Conservation (phyloP, 2,113 vertebrate species). For the Plecotus auritus region DNA sequence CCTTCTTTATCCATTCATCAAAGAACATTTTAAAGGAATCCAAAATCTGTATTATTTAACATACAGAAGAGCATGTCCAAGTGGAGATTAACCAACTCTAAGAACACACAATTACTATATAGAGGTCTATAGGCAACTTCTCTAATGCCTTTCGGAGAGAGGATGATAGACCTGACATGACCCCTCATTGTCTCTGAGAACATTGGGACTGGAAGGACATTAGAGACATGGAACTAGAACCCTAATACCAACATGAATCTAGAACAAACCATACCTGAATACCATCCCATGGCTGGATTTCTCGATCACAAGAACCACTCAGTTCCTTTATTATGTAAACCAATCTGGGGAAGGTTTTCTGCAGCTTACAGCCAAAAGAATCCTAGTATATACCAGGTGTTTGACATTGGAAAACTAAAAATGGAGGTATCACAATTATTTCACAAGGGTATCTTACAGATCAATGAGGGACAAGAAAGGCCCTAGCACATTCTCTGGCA, state of each 20-base stretch:
- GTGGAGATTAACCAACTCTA: not conserved
- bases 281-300: not conserved
- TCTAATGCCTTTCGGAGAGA: not conserved
- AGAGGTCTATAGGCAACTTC: not conserved
- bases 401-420: not conserved
- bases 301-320: not conserved
- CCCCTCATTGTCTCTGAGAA: not conserved
- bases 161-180: not conserved
- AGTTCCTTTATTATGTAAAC: not conserved
- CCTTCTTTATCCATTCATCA: not conserved
- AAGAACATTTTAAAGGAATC: not conserved
- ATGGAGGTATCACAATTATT: not conserved
- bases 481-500: not conserved
- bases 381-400: not conserved
- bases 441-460: not conserved
- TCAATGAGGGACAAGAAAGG: not conserved
- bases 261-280: not conserved
- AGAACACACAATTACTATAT: not conserved
- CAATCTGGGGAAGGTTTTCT: not conserved
- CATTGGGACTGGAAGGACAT: not conserved
- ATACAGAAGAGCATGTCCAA: not conserved
- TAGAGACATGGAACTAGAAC: not conserved
- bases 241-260: not conserved
- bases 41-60: not conserved
- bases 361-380: not conserved